A percentile compares a stretch with the other conserved stretches of the same genome.
These are phyloP conservation scores for Xestoiulus laeticollis DNA, from an alignment of 2,888 invertebrate species.

Conservation along the genomic window DNA sequence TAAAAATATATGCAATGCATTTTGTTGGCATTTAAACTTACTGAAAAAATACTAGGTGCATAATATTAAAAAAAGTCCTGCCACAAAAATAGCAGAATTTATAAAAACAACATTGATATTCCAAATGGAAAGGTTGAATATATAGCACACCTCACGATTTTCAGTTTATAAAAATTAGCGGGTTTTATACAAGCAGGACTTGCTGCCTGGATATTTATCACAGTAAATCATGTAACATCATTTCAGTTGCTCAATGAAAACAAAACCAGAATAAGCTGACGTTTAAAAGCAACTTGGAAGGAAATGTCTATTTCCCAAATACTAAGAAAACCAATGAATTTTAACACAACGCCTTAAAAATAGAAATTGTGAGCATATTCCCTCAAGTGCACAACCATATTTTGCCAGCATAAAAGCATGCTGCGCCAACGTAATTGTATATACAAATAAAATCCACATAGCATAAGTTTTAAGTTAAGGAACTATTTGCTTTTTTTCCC, in stretches of 20 bases:
- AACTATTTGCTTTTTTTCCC: constrained; percentile 24
- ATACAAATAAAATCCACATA: neutral
- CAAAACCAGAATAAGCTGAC: neutral
- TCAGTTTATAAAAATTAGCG: neutral
- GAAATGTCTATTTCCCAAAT: neutral
- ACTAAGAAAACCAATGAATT: neutral
- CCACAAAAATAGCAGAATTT: neutral
- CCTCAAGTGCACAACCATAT: neutral
- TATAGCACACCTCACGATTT: neutral
- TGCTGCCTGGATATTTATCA: neutral
- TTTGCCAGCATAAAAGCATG: neutral
- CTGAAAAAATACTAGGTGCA: neutral
- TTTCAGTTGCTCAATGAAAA: neutral
- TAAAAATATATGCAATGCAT: too few relatives aligned
- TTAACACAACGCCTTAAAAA: neutral
- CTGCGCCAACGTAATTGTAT: neutral
- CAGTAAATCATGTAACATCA: neutral
- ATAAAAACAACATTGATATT: neutral
- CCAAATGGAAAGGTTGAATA: too few relatives aligned
- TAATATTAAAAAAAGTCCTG: neutral
- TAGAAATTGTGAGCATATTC: neutral
- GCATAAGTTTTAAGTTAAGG: neutral
- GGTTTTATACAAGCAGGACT: neutral
- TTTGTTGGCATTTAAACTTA: neutral
- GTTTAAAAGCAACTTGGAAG: neutral